Conservation (phyloP, 2,888 invertebrate genomes). For the Dorcus parallelipipedus region DNA sequence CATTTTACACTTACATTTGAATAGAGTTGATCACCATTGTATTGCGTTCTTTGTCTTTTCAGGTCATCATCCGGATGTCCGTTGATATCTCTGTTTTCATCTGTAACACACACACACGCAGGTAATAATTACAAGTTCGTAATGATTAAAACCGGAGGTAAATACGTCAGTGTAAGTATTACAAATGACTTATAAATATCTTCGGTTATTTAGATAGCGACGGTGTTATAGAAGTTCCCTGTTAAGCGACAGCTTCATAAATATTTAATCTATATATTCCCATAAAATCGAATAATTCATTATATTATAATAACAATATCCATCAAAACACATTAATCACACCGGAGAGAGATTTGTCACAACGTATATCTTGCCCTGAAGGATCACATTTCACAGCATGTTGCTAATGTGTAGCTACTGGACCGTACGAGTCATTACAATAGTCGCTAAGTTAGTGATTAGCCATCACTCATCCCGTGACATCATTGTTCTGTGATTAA, state of each 20-base stretch:
- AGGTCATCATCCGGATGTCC: slow-evolving; percentile 85
- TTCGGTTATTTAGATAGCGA: neutral
- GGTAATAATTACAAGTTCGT: neutral
- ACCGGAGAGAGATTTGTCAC: slow-evolving; percentile 27
- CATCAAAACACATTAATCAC: slow-evolving; percentile 18
- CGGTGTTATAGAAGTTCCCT: neutral
- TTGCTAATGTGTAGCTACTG: slow-evolving; percentile 30
- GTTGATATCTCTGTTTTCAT: slow-evolving; percentile 85
- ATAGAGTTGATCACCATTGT: slow-evolving; percentile 87
- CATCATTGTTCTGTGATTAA: slow-evolving; percentile 35
- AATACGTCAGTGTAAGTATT: neutral
- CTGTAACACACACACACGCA: slow-evolving; percentile 51
- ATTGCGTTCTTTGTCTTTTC: slow-evolving; percentile 82
- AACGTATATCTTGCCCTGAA: slow-evolving; percentile 28
- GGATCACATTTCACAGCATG: slow-evolving; percentile 31
- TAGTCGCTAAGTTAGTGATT: slow-evolving; percentile 35
- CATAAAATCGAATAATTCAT: neutral
- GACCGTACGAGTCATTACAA: slow-evolving; percentile 28
- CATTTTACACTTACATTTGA: slow-evolving; percentile 57
- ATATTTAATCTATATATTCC: neutral
- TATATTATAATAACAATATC: slow-evolving; percentile 17
- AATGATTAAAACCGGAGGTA: neutral
- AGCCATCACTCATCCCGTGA: slow-evolving; percentile 35
- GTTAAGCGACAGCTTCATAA: slow-evolving; percentile 1
- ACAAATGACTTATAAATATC: neutral